Base-by-base conservation (phyloP, 2,888 invertebrate species). In the Dynastes tityus region DNA sequence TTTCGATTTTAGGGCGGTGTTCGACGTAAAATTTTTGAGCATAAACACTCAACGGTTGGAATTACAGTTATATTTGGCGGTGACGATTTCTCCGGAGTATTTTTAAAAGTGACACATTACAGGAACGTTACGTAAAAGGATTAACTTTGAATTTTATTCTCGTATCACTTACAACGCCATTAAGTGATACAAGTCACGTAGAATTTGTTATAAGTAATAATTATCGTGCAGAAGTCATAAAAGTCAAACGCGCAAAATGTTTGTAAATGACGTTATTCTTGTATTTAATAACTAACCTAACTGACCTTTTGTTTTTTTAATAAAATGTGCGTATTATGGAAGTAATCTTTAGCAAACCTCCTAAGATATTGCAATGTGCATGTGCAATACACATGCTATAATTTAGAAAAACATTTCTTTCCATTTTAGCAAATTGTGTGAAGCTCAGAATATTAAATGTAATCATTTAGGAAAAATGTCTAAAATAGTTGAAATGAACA, bases 1-100 rank as follows among this genome's bases (percentile, higher is more conserved):
- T 74, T 74, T 61, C 73, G 73, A 73, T 74, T 37, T 74, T 55
- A 61, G 27, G 29, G 61, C 29, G 16, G 45, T 22, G 27, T 40
- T 61, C 73, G 16, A 61, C 49, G 9, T 61, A 74, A 63, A 45
- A 61, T 27, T 74, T 22, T 61, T 49, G 6, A 3, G 13, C 61
- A 74, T 61, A 74, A 61, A 45, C 22, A 74, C 22, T 13, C 53
- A 40, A 45, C 22, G 55, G 55, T 27, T 27, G 16, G 61, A 74
- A 45, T 74, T 68, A 13, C 29, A 51, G 51, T 22, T 68, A 49
- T 68, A 49, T 68, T 68, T 68, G 49, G 51, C 22, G 29, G 49
- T 68, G 63, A 63, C 63, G 22, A 55, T 55, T 16, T n/a, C 22
- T 32, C 11, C 29, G 5, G 29, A 32, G 27, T 63, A 32, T 63